Conservation (phyloP, 2,113 vertebrate genomes). For the Lamprotornis superbus region DNA sequence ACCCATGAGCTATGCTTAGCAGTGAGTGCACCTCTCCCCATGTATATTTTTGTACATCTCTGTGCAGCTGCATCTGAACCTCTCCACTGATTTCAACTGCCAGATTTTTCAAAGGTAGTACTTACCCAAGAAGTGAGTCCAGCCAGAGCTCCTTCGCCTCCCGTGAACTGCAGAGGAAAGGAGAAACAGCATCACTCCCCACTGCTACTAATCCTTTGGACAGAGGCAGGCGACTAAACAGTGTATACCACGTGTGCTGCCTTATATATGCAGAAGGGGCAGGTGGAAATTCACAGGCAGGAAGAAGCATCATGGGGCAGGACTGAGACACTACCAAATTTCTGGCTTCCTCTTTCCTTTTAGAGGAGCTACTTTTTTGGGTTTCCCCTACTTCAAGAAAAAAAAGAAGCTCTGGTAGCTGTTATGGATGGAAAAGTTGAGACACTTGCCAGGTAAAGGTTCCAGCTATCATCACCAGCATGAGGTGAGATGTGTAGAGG, state of each 20-base stretch:
- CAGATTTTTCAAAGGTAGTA: background rate
- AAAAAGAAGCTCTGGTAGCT: background rate
- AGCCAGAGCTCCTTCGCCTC: constrained; percentile 83
- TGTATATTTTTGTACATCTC: background rate
- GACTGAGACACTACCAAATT: background rate
- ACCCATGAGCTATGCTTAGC: background rate
- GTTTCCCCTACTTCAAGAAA: background rate
- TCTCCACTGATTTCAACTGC: background rate
- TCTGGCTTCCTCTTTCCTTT: constrained; percentile 84
- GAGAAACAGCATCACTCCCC: constrained; percentile 71
- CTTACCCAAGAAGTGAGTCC: constrained; percentile 82
- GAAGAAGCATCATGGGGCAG: constrained; percentile 85
- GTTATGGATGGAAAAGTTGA: constrained; percentile 73
- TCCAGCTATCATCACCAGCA: constrained; percentile 46
- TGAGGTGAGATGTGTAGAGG: constrained; percentile 56
- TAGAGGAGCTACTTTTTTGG: background rate
- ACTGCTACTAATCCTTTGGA: constrained; percentile 69
- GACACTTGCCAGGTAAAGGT: constrained; percentile 35
- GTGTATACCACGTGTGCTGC: constrained; percentile 8
- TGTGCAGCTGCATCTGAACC: background rate
- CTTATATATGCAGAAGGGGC: constrained; percentile 71
- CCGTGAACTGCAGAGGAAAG: constrained; percentile 64
- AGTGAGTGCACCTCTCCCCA: background rate
- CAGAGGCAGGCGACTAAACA: constrained; percentile 44
- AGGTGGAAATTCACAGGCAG: constrained; percentile 86